Conservation (phyloP, 2,113 vertebrate genomes). For the Hipposideros armiger region DNA sequence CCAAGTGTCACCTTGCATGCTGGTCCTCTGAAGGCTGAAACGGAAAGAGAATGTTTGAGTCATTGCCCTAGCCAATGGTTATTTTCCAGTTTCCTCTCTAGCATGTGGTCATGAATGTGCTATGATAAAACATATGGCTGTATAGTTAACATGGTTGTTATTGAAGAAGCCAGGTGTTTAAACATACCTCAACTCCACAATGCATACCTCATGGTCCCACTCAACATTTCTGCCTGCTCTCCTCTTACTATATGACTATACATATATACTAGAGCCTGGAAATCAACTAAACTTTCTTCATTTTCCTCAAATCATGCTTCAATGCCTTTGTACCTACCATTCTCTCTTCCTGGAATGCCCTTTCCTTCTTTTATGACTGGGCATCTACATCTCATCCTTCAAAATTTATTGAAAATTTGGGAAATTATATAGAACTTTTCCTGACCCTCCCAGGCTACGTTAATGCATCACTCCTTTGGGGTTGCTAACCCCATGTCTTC, state of each 20-base stretch:
- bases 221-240: not conserved
- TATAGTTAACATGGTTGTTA: not conserved
- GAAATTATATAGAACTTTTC: not conserved
- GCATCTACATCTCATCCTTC: not conserved
- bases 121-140: conserved; percentile 27
- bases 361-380: not conserved
- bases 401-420: conserved; percentile 41
- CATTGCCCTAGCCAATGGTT: not conserved
- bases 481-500: not conserved
- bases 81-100: conserved; percentile 59
- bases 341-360: not conserved
- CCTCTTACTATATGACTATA: not conserved
- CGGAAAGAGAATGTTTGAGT: conserved; percentile 24
- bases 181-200: not conserved
- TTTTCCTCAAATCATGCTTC: not conserved
- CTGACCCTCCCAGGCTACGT: not conserved
- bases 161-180: not conserved
- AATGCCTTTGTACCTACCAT: not conserved
- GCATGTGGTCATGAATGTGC: conserved; percentile 15
- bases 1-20: conserved; percentile 15
- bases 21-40: conserved; percentile 37
- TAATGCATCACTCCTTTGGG: not conserved
- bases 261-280: not conserved
- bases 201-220: not conserved
- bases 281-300: not conserved